These are phyloP conservation scores for Phymanthus crucifer DNA, from an alignment of 92 coral and sea anemone species.

Conservation along the genomic window DNA sequence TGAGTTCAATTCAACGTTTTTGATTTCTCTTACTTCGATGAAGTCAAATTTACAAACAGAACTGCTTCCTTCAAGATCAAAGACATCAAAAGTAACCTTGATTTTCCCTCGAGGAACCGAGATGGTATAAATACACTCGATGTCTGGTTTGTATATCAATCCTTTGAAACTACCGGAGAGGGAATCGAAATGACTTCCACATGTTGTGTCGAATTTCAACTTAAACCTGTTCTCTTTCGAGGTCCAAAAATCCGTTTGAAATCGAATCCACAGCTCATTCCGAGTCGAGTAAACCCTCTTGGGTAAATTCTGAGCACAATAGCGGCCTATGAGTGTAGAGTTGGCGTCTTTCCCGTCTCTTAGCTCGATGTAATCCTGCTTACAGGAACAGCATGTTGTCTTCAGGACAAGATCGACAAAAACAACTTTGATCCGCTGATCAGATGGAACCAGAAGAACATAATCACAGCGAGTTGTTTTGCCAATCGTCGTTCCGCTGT, in stretches of 20 bases:
- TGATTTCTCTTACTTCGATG: constrained; percentile 75
- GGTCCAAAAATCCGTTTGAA: constrained; percentile 72
- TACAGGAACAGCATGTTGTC: constrained; percentile 90
- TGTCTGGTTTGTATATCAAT: constrained; percentile 61
- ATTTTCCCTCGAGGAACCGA: constrained; percentile 84
- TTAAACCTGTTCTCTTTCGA: constrained; percentile 64
- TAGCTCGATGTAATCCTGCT: constrained; percentile 81
- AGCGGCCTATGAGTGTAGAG: constrained; percentile 88
- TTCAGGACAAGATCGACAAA: constrained; percentile 77
- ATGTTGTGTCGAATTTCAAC: constrained; percentile 73
- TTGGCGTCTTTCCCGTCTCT: constrained; percentile 77
- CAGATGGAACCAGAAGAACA: constrained; percentile 62
- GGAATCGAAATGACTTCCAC: constrained; percentile 74
- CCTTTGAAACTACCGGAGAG: constrained; percentile 66
- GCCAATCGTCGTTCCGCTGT: constrained; percentile 55
- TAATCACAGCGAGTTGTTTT: constrained; percentile 63
- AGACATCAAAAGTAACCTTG: constrained; percentile 73
- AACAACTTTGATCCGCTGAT: constrained; percentile 70
- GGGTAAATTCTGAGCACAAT: constrained; percentile 81
- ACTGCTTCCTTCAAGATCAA: constrained; percentile 70
- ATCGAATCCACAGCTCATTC: constrained; percentile 70
- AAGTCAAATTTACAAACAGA: constrained; percentile 72
- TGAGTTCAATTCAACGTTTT: constrained; percentile 55
- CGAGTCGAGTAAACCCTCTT: constrained; percentile 73
- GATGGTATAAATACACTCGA: constrained; percentile 80